phyloP scores from a whole-genome alignment of 2,888 invertebrate genomes.

The Trissoscelio sp. region DNA sequence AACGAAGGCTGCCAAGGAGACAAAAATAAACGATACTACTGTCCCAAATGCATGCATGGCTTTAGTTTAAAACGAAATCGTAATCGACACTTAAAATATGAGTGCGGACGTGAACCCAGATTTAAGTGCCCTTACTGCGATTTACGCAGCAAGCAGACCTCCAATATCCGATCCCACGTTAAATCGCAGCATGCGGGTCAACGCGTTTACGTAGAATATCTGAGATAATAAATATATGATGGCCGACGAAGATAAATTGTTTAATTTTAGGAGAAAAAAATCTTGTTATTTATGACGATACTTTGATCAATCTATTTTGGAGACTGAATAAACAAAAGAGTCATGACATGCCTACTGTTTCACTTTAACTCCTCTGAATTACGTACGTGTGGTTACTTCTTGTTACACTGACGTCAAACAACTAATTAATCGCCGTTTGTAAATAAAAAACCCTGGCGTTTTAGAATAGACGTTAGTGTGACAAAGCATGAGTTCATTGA shows the following conservation, averaged over 20 bases:
- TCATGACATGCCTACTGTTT: conserved; percentile 15
- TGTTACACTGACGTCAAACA: conserved; percentile 14
- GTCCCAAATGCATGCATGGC: conserved; percentile 75
- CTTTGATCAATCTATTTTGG: not conserved
- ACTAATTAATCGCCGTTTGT: conserved; percentile 17
- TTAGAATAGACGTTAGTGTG: conserved; percentile 2
- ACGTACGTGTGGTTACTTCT: conserved; percentile 10
- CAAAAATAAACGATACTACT: conserved; percentile 45
- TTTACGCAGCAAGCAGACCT: conserved; percentile 75
- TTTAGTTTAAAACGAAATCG: conserved; percentile 76
- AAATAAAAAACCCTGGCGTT: conserved; percentile 15
- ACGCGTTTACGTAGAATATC: conserved; percentile 71
- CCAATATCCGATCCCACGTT: conserved; percentile 75
- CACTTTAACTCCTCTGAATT: conserved; percentile 21
- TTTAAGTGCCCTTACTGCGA: conserved; percentile 79
- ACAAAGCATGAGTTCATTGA: not conserved
- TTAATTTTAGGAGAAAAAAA: too few species aligned
- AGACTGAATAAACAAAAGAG: conserved; percentile 28
- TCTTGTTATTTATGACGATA: too few species aligned
- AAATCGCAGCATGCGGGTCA: conserved; percentile 73
- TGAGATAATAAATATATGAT: too few species aligned
- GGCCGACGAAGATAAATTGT: too few species aligned
- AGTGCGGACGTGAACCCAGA: conserved; percentile 79
- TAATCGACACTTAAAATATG: conserved; percentile 79
- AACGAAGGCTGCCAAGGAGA: not conserved